Percentiles rank a stretch among this genome's conserved stretches.
Evolutionary conservation across 2,888 invertebrate species (phyloP).

Genomic region (Oxystoma pomonae): DNA sequence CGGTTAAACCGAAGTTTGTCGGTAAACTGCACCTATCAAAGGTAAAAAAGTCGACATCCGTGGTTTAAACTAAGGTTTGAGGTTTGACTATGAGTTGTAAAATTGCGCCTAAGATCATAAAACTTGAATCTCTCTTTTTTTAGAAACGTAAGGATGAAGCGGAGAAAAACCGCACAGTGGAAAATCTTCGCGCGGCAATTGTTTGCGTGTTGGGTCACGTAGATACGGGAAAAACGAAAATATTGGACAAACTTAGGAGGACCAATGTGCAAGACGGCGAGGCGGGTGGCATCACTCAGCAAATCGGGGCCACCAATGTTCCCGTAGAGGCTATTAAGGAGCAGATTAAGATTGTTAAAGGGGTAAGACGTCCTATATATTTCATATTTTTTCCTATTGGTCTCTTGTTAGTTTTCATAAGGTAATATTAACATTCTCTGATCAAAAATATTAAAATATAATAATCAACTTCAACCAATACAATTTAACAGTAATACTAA

Average conservation of each 20-base stretch:
- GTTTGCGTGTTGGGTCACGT: slow-evolving; percentile 99
- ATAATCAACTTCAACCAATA: too few relatives aligned
- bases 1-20: too few relatives aligned
- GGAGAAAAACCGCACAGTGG: slow-evolving; percentile 61
- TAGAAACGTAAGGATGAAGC: slow-evolving; percentile 65
- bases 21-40: too few relatives aligned
- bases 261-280: slow-evolving; percentile 93
- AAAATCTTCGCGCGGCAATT: slow-evolving; percentile 86
- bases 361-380: slow-evolving; percentile 58
- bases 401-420: neutral
- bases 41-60: too few relatives aligned
- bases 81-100: too few relatives aligned
- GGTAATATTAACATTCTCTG: neutral
- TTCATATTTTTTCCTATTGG: neutral
- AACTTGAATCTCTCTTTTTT: too few relatives aligned
- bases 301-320: slow-evolving; percentile 99
- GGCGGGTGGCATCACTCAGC: slow-evolving; percentile 99
- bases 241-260: slow-evolving; percentile 88
- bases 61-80: too few relatives aligned
- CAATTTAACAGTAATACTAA: too few relatives aligned
- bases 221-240: slow-evolving; percentile 99
- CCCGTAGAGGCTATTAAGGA: slow-evolving; percentile 94
- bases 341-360: slow-evolving; percentile 90
- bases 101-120: too few relatives aligned
- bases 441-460: too few relatives aligned